Evolutionary conservation across 2,888 invertebrate species (phyloP).

Genomic region (Oconnorella tubifera): DNA sequence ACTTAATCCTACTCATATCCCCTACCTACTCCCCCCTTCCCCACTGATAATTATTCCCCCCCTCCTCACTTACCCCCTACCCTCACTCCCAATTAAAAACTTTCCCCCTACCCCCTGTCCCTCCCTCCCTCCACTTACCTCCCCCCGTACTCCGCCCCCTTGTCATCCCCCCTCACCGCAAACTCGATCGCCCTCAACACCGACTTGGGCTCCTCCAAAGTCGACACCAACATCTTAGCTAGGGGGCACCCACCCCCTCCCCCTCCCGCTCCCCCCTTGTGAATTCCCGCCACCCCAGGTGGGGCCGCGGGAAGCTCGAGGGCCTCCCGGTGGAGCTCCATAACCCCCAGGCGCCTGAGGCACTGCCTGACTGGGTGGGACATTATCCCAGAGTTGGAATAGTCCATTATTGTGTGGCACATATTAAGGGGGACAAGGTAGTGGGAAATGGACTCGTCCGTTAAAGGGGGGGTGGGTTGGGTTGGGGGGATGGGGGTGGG

Average conservation of each 20-base stretch:
- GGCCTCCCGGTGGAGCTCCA: slow-evolving; percentile 32
- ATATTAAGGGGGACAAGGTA: slow-evolving; percentile 33
- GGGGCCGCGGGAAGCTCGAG: slow-evolving; percentile 21
- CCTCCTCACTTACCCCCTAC: too few species aligned
- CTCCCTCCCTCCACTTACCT: too few species aligned
- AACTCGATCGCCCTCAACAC: slow-evolving; percentile 27
- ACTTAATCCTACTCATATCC: too few species aligned
- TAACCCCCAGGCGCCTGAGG: slow-evolving; percentile 31
- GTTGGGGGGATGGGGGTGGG: too few species aligned
- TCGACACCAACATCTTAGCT: slow-evolving; percentile 29
- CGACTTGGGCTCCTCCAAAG: slow-evolving; percentile 29
- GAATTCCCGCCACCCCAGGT: not conserved
- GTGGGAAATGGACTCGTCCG: slow-evolving; percentile 8
- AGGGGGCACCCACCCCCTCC: slow-evolving; percentile 9
- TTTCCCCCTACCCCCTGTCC: too few species aligned
- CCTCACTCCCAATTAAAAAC: too few species aligned
- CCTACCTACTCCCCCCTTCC: too few species aligned
- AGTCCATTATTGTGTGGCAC: slow-evolving; percentile 34
- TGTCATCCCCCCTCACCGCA: not conserved
- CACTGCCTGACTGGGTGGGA: slow-evolving; percentile 30
- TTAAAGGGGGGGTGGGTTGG: too few species aligned
- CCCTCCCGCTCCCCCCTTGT: not conserved
- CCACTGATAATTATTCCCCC: too few species aligned
- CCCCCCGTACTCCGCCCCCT: not conserved
- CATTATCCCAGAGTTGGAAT: slow-evolving; percentile 32